Conservation (phyloP, 2,888 invertebrate genomes). For the Acanthococcus lagerstroemiae region DNA sequence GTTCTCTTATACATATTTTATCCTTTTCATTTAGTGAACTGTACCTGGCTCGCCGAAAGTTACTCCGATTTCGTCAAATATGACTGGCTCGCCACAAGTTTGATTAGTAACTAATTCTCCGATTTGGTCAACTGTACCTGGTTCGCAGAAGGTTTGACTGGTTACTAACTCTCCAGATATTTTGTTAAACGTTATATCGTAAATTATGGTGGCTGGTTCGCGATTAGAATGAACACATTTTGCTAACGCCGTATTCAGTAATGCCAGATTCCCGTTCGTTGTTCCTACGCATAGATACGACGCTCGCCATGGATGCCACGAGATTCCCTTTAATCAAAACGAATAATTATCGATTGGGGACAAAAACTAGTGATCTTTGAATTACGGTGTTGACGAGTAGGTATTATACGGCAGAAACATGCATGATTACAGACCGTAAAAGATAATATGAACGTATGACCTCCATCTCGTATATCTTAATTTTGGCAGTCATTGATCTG, state of each 20-base stretch:
- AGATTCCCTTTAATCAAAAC: too few relatives aligned
- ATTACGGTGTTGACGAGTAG: too few relatives aligned
- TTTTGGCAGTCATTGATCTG: too few relatives aligned
- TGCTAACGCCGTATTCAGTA: conserved; percentile 10
- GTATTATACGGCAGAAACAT: too few relatives aligned
- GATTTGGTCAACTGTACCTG: neutral
- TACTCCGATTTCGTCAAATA: too few relatives aligned
- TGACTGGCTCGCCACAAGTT: too few relatives aligned
- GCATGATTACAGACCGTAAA: too few relatives aligned
- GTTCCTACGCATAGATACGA: conserved; percentile 24
- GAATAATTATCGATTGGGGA: too few relatives aligned
- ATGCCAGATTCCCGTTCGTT: conserved; percentile 10
- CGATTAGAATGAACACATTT: neutral
- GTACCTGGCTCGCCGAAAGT: neutral
- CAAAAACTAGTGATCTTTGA: too few relatives aligned
- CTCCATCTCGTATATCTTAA: too few relatives aligned
- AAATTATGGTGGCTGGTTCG: neutral
- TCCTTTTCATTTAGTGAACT: neutral
- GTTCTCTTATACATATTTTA: too few relatives aligned
- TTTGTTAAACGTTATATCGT: conserved; percentile 27
- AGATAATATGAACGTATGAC: too few relatives aligned
- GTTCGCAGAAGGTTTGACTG: conserved; percentile 8
- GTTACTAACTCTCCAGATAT: conserved; percentile 28
- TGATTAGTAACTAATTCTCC: conserved; percentile 24
- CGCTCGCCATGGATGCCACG: conserved; percentile 33